Percentiles rank a stretch among this genome's conserved stretches.
phyloP scores from a whole-genome alignment of 2,113 vertebrate genomes.

The Hippoglossus stenolepis region DNA sequence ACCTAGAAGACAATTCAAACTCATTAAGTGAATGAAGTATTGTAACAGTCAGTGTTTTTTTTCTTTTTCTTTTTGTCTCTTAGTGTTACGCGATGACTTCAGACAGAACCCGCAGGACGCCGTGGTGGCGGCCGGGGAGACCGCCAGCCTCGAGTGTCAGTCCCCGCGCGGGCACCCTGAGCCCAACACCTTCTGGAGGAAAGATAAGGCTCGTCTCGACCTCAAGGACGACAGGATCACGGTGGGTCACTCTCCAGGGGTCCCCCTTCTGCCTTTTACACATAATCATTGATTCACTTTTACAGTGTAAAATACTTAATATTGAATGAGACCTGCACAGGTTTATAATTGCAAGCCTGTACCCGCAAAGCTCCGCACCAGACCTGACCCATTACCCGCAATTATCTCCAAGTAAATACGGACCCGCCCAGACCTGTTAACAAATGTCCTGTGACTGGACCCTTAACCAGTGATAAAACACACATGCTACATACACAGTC shows the following conservation, averaged over 20 bases:
- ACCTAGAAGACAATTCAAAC: conserved; percentile 16
- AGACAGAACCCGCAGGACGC: conserved; percentile 91
- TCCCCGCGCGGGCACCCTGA: conserved; percentile 94
- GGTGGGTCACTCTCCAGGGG: conserved; percentile 79
- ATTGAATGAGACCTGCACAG: too few species aligned
- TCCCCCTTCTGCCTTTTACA: conserved; percentile 4
- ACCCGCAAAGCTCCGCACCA: too few species aligned
- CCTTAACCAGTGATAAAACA: too few species aligned
- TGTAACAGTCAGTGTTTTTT: background rate
- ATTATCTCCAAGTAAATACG: background rate
- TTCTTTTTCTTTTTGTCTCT: conserved; percentile 23
- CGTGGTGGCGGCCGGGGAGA: conserved; percentile 91
- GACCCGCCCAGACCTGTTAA: too few species aligned
- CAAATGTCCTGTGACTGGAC: too few species aligned
- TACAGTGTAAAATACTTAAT: too few species aligned
- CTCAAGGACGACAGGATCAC: conserved; percentile 93
- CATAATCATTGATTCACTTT: too few species aligned
- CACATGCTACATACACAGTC: too few species aligned
- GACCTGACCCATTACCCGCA: background rate
- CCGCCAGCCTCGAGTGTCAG: conserved; percentile 93
- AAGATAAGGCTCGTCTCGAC: conserved; percentile 91
- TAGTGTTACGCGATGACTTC: conserved; percentile 95
- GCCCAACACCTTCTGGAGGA: conserved; percentile 95
- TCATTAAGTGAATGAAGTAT: conserved; percentile 21
- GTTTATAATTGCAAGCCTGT: too few species aligned